Evolutionary conservation across 1,140 invertebrate species (phyloP).

Genomic region (Polypedilum pembai): DNA sequence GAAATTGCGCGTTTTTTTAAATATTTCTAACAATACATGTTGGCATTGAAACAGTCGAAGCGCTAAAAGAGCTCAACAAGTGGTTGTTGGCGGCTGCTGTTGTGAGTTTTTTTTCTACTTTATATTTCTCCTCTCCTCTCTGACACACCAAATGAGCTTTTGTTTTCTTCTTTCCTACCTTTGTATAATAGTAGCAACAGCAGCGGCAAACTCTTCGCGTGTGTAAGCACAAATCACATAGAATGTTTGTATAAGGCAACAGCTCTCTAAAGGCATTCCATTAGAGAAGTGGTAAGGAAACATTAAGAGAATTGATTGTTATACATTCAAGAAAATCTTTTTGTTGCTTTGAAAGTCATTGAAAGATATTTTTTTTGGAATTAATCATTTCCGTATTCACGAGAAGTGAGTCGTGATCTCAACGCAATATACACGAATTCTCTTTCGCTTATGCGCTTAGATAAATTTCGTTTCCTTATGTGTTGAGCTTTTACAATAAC

Average conservation of each 20-base stretch:
- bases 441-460: neutral
- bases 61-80: slow-evolving; percentile 27
- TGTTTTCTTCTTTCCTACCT: slow-evolving; percentile 1
- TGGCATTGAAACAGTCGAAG: slow-evolving; percentile 25
- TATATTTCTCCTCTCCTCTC: neutral
- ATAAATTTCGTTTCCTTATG: slow-evolving; percentile 3
- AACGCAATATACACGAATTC: neutral
- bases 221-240: neutral
- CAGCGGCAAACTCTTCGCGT: neutral
- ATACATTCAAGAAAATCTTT: slow-evolving; percentile 24
- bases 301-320: neutral
- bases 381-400: slow-evolving; percentile 21
- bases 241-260: slow-evolving; percentile 12
- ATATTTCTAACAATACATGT: slow-evolving; percentile 22
- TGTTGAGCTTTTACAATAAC: neutral
- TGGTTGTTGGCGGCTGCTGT: neutral
- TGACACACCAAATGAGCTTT: slow-evolving; percentile 16
- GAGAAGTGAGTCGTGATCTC: neutral
- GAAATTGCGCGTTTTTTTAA: slow-evolving; percentile 27
- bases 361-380: slow-evolving; percentile 26
- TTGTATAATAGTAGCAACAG: neutral
- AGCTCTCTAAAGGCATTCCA: neutral
- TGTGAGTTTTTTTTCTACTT: neutral
- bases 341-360: slow-evolving; percentile 25
- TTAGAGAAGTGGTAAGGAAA: neutral